Conservation (phyloP, 1,140 invertebrate genomes). For the Drosophila punjabiensis region DNA sequence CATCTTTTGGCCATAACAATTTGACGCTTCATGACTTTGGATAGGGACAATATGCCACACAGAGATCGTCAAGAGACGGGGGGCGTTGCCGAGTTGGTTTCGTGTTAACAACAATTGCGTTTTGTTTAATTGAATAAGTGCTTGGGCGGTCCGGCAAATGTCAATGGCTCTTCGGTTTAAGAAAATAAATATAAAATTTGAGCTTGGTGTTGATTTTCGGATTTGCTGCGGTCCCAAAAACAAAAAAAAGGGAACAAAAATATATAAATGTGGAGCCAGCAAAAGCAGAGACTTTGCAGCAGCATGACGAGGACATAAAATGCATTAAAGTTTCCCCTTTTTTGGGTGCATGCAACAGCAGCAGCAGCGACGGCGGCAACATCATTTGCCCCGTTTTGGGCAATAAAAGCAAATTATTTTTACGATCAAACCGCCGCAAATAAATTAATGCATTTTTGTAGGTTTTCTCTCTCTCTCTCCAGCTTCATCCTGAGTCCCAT, state of each 20-base stretch:
- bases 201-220: slow-evolving; percentile 66
- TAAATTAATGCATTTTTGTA: slow-evolving; percentile 76
- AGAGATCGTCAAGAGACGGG: slow-evolving; percentile 3
- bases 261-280: slow-evolving; percentile 11
- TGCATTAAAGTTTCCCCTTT: slow-evolving; percentile 56
- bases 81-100: slow-evolving; percentile 32
- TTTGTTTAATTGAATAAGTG: slow-evolving; percentile 81
- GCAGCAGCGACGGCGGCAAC: slow-evolving; percentile 50
- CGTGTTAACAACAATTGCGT: slow-evolving; percentile 59
- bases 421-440: slow-evolving; percentile 75
- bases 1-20: slow-evolving; percentile 82
- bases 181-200: slow-evolving; percentile 45
- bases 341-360: slow-evolving; percentile 36
- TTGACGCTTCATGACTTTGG: slow-evolving; percentile 82
- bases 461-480: slow-evolving; percentile 1
- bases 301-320: slow-evolving; percentile 75
- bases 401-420: slow-evolving; percentile 83
- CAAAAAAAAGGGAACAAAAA: slow-evolving; percentile 27
- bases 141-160: slow-evolving; percentile 45
- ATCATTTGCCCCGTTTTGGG: slow-evolving; percentile 51
- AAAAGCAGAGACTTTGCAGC: slow-evolving; percentile 21
- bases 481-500: slow-evolving; percentile 6
- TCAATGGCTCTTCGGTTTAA: slow-evolving; percentile 54
- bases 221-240: slow-evolving; percentile 43
- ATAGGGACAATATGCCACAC: slow-evolving; percentile 43